Evolutionary conservation across 2,888 invertebrate genomes (phyloP).

Genomic region (Crossocerus cetratus): DNA sequence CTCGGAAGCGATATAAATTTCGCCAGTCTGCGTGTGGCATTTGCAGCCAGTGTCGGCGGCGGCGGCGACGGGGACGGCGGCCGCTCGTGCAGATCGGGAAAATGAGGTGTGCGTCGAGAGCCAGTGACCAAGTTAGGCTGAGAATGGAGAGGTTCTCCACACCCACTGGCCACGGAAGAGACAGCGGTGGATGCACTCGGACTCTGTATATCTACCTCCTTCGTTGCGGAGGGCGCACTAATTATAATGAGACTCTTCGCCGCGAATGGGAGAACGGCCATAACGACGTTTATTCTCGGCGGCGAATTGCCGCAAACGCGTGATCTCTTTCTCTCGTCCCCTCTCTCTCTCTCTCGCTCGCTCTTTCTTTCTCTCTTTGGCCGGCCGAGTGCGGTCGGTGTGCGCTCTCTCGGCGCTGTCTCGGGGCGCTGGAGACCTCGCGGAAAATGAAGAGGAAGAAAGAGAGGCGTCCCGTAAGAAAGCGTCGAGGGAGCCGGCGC

Average conservation of each 20-base stretch:
- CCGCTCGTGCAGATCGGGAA: too few relatives aligned
- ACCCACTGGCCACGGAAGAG: constrained; percentile 2
- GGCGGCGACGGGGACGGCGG: not conserved
- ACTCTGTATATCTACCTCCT: constrained; percentile 30
- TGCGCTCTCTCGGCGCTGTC: too few relatives aligned
- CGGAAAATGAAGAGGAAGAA: constrained; percentile 4
- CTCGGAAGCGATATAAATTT: constrained; percentile 33
- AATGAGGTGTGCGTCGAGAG: not conserved
- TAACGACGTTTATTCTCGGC: constrained; percentile 60
- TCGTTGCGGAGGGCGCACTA: constrained; percentile 58
- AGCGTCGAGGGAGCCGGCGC: not conserved
- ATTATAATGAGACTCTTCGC: constrained; percentile 67
- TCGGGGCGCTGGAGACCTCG: not conserved
- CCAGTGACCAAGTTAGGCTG: not conserved
- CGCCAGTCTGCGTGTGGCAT: not conserved
- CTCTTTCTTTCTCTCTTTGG: too few relatives aligned
- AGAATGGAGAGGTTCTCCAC: constrained; percentile 7
- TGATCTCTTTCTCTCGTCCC: too few relatives aligned
- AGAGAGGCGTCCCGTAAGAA: not conserved
- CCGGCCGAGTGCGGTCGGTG: too few relatives aligned
- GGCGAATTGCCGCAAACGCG: constrained; percentile 29
- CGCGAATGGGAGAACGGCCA: constrained; percentile 57
- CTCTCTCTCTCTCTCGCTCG: too few relatives aligned
- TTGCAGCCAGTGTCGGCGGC: not conserved
- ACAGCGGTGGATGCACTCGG: constrained; percentile 37